Evolutionary conservation across 2,888 invertebrate genomes (phyloP).

Genomic region (Agrotis segetum): DNA sequence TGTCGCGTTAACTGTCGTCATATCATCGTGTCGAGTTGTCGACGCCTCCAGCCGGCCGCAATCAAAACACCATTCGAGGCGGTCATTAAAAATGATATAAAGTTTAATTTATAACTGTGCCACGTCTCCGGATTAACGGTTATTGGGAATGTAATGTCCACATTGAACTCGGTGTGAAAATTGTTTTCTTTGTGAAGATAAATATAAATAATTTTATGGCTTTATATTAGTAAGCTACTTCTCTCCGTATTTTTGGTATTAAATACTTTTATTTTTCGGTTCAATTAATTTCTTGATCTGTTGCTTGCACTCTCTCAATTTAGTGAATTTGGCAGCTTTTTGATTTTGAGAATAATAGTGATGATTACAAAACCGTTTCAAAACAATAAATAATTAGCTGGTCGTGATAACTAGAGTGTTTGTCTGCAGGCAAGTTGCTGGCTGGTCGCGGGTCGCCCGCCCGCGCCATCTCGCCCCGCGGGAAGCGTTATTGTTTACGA

Average conservation of each 20-base stretch:
- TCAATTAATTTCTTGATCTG: not conserved
- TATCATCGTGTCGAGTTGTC: conserved; percentile 90
- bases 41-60: conserved; percentile 90
- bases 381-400: conserved; percentile 32
- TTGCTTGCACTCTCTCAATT: not conserved
- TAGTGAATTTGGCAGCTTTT: not conserved
- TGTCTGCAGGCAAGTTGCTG: conserved; percentile 39
- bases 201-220: conserved; percentile 72
- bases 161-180: conserved; percentile 80
- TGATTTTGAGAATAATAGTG: conserved; percentile 3
- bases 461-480: conserved; percentile 72
- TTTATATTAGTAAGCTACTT: conserved; percentile 45
- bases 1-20: conserved; percentile 85
- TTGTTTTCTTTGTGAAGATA: conserved; percentile 83
- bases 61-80: conserved; percentile 90
- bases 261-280: not conserved
- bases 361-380: not conserved
- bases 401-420: conserved; percentile 28
- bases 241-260: not conserved
- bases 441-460: conserved; percentile 31
- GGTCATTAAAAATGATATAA: conserved; percentile 91
- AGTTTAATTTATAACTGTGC: conserved; percentile 88
- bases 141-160: conserved; percentile 86
- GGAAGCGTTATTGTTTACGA: conserved; percentile 86
- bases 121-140: conserved; percentile 87